Evolutionary conservation across 2,888 invertebrate species (phyloP), one percentile per base, ranked within the genome.

Genomic region (Drosophila greeni): DNA sequence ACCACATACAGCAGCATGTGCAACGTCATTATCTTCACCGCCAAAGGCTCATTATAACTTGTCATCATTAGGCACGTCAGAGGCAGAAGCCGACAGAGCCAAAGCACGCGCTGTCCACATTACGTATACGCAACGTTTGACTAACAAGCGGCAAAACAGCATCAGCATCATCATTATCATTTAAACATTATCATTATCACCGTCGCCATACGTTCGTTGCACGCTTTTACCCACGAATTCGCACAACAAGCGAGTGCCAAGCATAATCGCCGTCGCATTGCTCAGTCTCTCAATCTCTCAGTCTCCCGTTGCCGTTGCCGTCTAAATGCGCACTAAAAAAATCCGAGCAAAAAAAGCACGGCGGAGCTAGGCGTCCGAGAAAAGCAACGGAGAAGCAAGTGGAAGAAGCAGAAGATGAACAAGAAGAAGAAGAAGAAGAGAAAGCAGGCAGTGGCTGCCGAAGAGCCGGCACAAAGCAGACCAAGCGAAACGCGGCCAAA

Each of bases 301-400:
- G 26, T 37, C 45, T 20, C 48, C 64, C 74, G 62, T 62, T 76
- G 79, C 74, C 76, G 82, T 81, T 78, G 78, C 76, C 82, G 82
- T 78, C 81, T 82, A 83, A 83, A 84, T 84, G 82, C 78, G 81
- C 82, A 83, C 82, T 83, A 84, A 83, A 83, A 83, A 84, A 68
- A 42, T 57, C 70, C 72, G 72, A 74, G 75, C 68, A 66, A 53
- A 48, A 70, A 66, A 55, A 53, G 51, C 51, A 40, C 49, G 55
- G 59, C 59, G 31, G 23, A 37, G 36, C 73, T 12, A n/a, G 12
- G 40, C 54, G 60, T 66, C 53, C 52, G 60, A 42, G 49, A 39
- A 57, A 20, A 16, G 49, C n/a, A n/a, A n/a, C 47, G 53, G 18
- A 53, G 40, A 53, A 43, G 26, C 36, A 34, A n/a, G 24, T n/a